A percentile compares a stretch with the other conserved stretches of the same genome.
Conservation (phyloP, 2,888 invertebrate species). For the Lutraria lutraria region DNA sequence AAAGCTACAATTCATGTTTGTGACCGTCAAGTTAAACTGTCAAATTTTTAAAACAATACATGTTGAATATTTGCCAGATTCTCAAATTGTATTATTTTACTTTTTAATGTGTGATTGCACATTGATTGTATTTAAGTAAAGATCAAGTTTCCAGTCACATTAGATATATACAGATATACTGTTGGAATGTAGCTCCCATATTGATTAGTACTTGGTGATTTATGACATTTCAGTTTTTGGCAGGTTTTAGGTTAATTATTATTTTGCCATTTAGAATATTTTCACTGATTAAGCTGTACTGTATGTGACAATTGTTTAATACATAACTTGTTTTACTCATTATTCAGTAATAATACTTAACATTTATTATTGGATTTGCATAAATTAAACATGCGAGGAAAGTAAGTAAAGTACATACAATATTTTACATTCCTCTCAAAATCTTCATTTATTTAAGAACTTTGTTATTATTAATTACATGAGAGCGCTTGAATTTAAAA, state of each 20-base stretch:
- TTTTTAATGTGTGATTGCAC: not conserved
- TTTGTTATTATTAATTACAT: not conserved
- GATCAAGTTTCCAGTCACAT: not conserved
- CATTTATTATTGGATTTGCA: not conserved
- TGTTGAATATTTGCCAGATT: conserved; percentile 7
- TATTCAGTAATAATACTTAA: not conserved
- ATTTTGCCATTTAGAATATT: not conserved
- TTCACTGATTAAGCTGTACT: not conserved
- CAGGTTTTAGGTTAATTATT: not conserved
- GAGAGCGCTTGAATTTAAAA: too few species aligned
- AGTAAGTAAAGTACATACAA: not conserved
- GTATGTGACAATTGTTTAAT: not conserved
- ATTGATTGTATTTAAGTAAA: not conserved
- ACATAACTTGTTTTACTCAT: not conserved
- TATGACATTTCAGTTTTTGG: conserved; percentile 16
- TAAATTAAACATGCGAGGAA: not conserved
- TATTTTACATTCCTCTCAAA: not conserved
- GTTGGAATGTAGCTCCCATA: not conserved
- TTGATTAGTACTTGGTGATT: not conserved
- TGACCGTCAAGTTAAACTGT: not conserved
- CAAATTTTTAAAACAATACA: not conserved
- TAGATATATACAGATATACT: not conserved
- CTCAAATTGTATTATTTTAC: not conserved
- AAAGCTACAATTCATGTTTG: not conserved
- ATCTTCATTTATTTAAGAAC: not conserved